Evolutionary conservation across 2,888 invertebrate species (phyloP).

Genomic region (Ornithoptera priamus): DNA sequence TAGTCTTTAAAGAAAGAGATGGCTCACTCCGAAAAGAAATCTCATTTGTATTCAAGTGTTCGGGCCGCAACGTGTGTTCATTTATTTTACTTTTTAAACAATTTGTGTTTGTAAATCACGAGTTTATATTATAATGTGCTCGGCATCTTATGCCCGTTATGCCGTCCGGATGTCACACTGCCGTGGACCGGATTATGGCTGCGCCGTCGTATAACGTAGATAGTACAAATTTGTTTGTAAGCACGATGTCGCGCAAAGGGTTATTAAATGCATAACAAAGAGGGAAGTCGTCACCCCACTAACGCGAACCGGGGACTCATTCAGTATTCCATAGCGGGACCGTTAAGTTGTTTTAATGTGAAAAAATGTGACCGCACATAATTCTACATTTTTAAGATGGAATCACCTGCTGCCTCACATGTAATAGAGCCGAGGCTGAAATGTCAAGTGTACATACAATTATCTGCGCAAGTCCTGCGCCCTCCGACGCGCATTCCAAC

Average conservation of each 20-base stretch:
- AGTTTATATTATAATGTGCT: slow-evolving; percentile 58
- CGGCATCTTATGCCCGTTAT: slow-evolving; percentile 52
- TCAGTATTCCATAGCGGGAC: slow-evolving; percentile 46
- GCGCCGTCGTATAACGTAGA: slow-evolving; percentile 43
- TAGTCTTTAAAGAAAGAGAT: slow-evolving; percentile 61
- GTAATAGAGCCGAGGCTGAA: slow-evolving; percentile 46
- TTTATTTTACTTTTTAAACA: slow-evolving; percentile 68
- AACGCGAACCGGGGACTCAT: slow-evolving; percentile 53
- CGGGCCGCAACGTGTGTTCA: slow-evolving; percentile 53
- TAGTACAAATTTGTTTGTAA: slow-evolving; percentile 39
- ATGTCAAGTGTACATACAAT: slow-evolving; percentile 58
- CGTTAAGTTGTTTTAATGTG: slow-evolving; percentile 59
- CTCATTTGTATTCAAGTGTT: slow-evolving; percentile 70
- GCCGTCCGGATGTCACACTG: slow-evolving; percentile 60
- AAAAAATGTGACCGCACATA: slow-evolving; percentile 49
- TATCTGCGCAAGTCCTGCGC: slow-evolving; percentile 51
- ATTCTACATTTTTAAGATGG: slow-evolving; percentile 36
- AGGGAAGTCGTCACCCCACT: slow-evolving; percentile 49
- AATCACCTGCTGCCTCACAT: slow-evolving; percentile 59
- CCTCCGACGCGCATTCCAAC: slow-evolving; percentile 44
- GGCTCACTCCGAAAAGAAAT: slow-evolving; percentile 69
- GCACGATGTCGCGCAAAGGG: slow-evolving; percentile 40
- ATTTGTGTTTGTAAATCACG: slow-evolving; percentile 69
- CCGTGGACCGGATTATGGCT: slow-evolving; percentile 56
- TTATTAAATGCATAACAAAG: slow-evolving; percentile 46